Evolutionary conservation across 2,888 invertebrate species (phyloP).

Genomic region (Stramonita haemastoma): DNA sequence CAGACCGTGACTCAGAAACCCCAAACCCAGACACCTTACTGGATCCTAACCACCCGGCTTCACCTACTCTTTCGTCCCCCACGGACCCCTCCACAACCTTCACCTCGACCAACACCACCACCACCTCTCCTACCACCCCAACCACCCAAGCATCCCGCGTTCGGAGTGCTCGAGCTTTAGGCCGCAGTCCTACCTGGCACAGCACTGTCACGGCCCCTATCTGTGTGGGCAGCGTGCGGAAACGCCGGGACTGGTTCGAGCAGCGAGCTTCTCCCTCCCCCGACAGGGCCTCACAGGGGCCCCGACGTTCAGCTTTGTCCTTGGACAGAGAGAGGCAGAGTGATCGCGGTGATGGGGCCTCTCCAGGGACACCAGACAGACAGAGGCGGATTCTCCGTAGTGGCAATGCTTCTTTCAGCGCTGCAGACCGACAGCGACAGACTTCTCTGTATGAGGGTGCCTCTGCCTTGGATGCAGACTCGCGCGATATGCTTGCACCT

Average conservation of each 20-base stretch:
- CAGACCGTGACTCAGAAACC: too few relatives aligned
- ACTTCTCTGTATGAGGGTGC: background rate
- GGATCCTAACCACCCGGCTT: background rate
- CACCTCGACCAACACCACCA: background rate
- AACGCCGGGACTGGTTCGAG: constrained; percentile 24
- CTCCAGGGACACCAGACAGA: background rate
- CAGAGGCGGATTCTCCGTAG: too few relatives aligned
- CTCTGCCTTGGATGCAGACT: background rate
- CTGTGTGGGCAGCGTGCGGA: background rate
- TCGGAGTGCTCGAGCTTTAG: background rate
- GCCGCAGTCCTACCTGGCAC: constrained; percentile 5
- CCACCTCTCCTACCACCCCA: background rate
- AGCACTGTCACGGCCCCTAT: background rate
- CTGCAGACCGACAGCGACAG: background rate
- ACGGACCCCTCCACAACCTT: background rate
- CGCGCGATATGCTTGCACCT: background rate
- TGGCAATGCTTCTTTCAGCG: background rate
- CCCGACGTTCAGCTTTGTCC: background rate
- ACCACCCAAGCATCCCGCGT: constrained; percentile 46
- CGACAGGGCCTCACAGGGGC: background rate
- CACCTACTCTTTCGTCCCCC: background rate
- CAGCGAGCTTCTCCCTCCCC: background rate
- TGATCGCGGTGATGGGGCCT: background rate
- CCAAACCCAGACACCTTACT: background rate
- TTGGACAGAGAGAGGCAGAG: background rate